Evolutionary conservation across 37 sponge, comb jelly and placozoan genomes (phyloP).

Genomic region (Chondrilla cf. caribensis): DNA sequence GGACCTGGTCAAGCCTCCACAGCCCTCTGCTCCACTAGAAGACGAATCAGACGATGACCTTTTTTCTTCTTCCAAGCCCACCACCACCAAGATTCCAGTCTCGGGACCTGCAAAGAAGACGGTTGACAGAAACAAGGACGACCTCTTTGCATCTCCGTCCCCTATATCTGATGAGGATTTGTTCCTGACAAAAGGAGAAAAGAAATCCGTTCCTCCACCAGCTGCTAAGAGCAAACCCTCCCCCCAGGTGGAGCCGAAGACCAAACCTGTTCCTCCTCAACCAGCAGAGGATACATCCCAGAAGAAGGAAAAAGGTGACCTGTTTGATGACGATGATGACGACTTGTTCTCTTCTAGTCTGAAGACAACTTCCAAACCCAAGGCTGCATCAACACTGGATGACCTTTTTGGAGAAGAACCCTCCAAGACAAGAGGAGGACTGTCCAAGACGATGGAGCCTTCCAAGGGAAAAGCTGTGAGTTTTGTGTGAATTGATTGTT

Average conservation of each 20-base stretch:
- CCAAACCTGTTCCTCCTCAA: not conserved
- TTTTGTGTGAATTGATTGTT: too few relatives aligned
- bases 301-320: not conserved
- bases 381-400: not conserved
- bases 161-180: not conserved
- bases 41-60: not conserved
- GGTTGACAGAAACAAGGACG: not conserved
- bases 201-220: not conserved
- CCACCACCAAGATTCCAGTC: not conserved
- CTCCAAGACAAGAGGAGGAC: not conserved
- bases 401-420: not conserved
- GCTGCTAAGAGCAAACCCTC: not conserved
- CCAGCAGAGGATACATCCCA: not conserved
- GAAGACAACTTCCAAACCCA: not conserved
- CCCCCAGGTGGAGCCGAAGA: not conserved
- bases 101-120: not conserved
- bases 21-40: not conserved
- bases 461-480: too few relatives aligned
- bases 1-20: not conserved
- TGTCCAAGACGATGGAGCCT: not conserved
- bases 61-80: not conserved
- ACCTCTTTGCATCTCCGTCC: not conserved
- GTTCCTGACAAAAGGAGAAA: not conserved
- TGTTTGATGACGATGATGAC: slow-evolving; percentile 40
- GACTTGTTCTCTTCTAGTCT: not conserved